Percentiles rank a stretch among this genome's conserved stretches.
Evolutionary conservation across 2,797 vertebrate species (phyloP).

Genomic region (Masticophis lateralis): DNA sequence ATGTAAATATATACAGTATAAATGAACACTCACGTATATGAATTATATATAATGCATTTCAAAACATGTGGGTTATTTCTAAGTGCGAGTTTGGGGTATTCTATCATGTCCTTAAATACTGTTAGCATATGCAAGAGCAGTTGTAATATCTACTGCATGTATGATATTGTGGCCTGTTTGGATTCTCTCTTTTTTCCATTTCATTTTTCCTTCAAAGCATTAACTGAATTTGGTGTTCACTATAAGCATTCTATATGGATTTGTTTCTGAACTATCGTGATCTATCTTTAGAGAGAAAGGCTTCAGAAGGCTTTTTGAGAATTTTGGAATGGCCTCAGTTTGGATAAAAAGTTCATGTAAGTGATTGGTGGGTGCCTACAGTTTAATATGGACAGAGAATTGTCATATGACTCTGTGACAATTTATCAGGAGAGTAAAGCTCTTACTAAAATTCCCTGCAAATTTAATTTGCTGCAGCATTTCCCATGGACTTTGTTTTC

Average conservation of each 20-base stretch:
- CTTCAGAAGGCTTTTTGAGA: conserved; percentile 43
- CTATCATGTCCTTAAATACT: conserved; percentile 15
- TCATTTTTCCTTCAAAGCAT: conserved; percentile 40
- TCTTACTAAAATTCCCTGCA: not conserved
- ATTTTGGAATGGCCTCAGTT: not conserved
- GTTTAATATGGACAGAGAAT: not conserved
- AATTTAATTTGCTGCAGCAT: not conserved
- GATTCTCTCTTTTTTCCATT: conserved; percentile 5
- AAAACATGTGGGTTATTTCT: conserved; percentile 60
- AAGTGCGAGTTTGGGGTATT: conserved; percentile 50
- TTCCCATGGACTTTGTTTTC: not conserved
- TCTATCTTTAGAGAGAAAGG: not conserved
- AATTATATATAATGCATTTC: conserved; percentile 69
- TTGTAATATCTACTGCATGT: conserved; percentile 42
- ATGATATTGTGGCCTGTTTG: conserved; percentile 6
- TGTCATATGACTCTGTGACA: not conserved
- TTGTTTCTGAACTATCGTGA: not conserved
- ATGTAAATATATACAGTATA: conserved; percentile 75
- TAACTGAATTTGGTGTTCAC: conserved; percentile 31
- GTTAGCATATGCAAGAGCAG: conserved; percentile 30
- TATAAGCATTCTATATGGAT: conserved; percentile 13
- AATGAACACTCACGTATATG: conserved; percentile 63
- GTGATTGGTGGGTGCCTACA: not conserved
- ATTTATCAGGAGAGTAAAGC: not conserved
- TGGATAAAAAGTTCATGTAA: not conserved